phyloP scores from a whole-genome alignment of 2,888 invertebrate genomes.

The Myopa testacea region DNA sequence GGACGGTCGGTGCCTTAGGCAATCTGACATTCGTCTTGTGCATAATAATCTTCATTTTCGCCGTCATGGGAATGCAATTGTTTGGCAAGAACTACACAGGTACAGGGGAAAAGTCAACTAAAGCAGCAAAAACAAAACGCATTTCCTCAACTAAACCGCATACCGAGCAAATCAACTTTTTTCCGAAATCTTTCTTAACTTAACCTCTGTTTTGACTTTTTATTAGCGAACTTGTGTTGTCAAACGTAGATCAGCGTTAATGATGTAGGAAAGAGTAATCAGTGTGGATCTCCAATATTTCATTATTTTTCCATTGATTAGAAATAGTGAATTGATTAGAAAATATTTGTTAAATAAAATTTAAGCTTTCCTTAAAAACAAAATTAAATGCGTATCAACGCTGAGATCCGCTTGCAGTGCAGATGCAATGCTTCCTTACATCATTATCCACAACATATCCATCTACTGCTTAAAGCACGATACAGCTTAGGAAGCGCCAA shows the following conservation, averaged over 20 bases:
- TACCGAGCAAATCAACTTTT: slow-evolving; percentile 15
- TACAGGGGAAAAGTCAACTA: slow-evolving; percentile 46
- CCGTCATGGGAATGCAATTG: slow-evolving; percentile 99
- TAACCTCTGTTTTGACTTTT: slow-evolving; percentile 27
- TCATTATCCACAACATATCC: no score
- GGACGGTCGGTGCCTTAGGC: slow-evolving; percentile 97
- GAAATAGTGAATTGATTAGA: not conserved
- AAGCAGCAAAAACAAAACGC: slow-evolving; percentile 24
- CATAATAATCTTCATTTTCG: slow-evolving; percentile 99
- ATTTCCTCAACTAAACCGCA: slow-evolving; percentile 43
- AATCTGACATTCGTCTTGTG: slow-evolving; percentile 98
- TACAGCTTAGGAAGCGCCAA: slow-evolving; percentile 16
- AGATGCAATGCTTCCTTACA: no score
- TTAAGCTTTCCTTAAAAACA: no score
- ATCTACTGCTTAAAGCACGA: slow-evolving; percentile 22
- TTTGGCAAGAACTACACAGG: slow-evolving; percentile 94
- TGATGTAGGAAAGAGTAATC: slow-evolving; percentile 1
- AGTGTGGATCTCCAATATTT: not conserved
- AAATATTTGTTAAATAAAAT: not conserved
- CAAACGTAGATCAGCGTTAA: not conserved
- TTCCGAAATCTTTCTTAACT: slow-evolving; percentile 16
- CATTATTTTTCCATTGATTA: no score
- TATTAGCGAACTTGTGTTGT: not conserved
- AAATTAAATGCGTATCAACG: no score
- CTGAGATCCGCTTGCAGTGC: no score